Evolutionary conservation across 2,113 vertebrate species (phyloP), one percentile per base, ranked within the genome.

Genomic region (Rhipidura dahli): DNA sequence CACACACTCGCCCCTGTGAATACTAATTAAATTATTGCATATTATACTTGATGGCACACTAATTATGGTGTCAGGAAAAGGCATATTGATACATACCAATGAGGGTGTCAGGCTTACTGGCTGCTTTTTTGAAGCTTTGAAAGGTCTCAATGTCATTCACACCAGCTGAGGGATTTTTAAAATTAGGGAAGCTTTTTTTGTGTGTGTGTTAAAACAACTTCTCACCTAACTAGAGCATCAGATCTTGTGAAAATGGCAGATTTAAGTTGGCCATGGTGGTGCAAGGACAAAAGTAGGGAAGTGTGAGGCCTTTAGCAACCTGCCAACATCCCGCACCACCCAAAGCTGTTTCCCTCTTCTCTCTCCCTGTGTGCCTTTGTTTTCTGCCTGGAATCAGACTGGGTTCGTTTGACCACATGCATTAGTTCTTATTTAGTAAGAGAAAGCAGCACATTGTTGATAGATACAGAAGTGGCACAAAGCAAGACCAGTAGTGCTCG

Each of bases 1-100:
- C 37, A 57, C 40, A 9, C 45, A 73, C 57, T 87, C 72, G 72
- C 73, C 53, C 72, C 49, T 12, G n/a, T 53, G 85, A 95, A 85
- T 70, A 30, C 88, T 93, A 90, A 96, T 85, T 91, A 69, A 91
- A 85, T 94, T 88, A 92, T 31, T 72, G 51, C 65, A 51, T 64
- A 68, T 84, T 87, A 86, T 42, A 61, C 60, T 91, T 79, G 76
- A 57, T 39, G 54, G 59, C 23, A 23, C 22, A 66, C 61, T 79
- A 70, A 86, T 94, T 77, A 83, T 8, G 19, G 27, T 91, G 87
- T 78, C 92, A 94, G 31, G 63, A 31, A 82, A 92, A 80, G 61
- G 63, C 68, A 42, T 66, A 87, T 26, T 56, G 45, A 83, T 83
- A 49, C 64, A 66, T 50, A 83, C 7, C 59, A 87, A 57, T 27